A percentile compares a stretch with the other conserved stretches of the same genome.
Evolutionary conservation across 2,113 vertebrate genomes (phyloP).

Genomic region (Podarcis muralis): DNA sequence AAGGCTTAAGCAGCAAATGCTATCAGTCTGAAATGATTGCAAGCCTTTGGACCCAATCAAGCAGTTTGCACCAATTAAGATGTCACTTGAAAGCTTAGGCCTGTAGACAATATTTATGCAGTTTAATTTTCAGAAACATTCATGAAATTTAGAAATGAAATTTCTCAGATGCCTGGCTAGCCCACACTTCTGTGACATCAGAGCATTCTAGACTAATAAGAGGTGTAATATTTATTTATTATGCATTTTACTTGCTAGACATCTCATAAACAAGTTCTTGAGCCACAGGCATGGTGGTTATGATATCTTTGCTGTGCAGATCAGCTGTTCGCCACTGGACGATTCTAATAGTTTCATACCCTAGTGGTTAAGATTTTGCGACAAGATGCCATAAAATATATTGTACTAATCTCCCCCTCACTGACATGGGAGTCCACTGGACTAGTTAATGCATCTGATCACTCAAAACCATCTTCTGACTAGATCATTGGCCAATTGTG

Average conservation of each 20-base stretch:
- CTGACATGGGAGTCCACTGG: neutral
- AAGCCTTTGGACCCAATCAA: neutral
- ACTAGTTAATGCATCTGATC: neutral
- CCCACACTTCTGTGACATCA: neutral
- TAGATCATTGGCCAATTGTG: neutral
- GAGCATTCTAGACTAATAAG: neutral
- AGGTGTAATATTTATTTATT: neutral
- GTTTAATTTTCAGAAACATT: neutral
- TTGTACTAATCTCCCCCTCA: no score
- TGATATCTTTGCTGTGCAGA: no score
- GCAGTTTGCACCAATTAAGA: neutral
- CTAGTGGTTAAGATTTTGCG: no score
- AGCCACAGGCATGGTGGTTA: no score
- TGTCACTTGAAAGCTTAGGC: neutral
- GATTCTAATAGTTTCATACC: no score
- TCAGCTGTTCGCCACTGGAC: no score
- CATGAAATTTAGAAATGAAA: neutral
- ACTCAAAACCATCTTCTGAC: neutral
- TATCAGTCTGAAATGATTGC: neutral
- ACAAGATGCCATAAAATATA: no score
- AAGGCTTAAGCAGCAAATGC: neutral
- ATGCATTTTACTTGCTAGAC: no score
- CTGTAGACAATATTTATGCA: neutral
- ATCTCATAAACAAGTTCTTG: no score
- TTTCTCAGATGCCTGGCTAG: neutral